A percentile compares a stretch with the other conserved stretches of the same genome.
These are phyloP conservation scores for Adrianichthys oophorus DNA, from an alignment of 2,797 vertebrate genomes.

Conservation along the genomic window DNA sequence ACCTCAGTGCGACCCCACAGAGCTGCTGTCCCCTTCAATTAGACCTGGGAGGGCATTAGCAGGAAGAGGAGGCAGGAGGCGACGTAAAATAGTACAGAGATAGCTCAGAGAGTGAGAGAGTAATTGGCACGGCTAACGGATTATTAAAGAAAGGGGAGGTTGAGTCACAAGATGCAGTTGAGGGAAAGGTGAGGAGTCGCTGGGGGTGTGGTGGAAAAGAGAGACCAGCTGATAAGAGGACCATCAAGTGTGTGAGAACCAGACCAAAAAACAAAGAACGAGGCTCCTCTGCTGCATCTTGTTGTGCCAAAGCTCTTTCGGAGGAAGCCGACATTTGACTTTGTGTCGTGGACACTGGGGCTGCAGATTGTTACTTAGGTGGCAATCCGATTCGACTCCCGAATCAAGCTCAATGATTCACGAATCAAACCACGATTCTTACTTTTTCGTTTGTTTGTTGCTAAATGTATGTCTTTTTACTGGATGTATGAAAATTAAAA, in stretches of 20 bases:
- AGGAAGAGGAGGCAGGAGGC: conserved; percentile 20
- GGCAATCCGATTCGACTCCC: too few species aligned
- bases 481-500: too few species aligned
- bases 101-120: conserved; percentile 28
- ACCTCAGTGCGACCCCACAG: conserved; percentile 29
- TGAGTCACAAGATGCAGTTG: conserved; percentile 45
- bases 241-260: conserved; percentile 18
- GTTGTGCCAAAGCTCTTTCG: not conserved
- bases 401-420: too few species aligned
- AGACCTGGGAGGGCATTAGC: conserved; percentile 48
- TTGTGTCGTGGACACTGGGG: not conserved
- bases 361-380: too few species aligned
- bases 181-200: conserved; percentile 51
- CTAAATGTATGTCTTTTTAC: too few species aligned
- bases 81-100: conserved; percentile 15
- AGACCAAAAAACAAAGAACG: conserved; percentile 13
- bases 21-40: conserved; percentile 57
- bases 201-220: conserved; percentile 35
- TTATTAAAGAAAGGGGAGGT: conserved; percentile 49
- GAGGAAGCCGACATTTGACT: not conserved
- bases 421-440: too few species aligned
- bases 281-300: not conserved
- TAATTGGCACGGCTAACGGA: conserved; percentile 47
- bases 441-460: too few species aligned
- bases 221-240: conserved; percentile 44